Conservation (phyloP, 2,113 vertebrate genomes). For the Chaetodon auriga region DNA sequence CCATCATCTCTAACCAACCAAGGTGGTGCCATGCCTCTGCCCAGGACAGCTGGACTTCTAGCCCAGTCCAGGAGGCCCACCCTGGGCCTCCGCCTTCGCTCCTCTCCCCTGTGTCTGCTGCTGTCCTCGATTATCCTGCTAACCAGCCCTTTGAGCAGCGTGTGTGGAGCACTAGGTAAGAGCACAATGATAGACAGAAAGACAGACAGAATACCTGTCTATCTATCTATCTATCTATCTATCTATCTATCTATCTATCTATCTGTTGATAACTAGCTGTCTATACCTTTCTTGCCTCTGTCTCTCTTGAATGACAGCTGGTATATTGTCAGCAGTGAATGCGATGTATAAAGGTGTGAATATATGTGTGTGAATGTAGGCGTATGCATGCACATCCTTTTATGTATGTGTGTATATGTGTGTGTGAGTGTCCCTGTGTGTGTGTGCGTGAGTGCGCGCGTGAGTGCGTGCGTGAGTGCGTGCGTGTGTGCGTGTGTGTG, state of each 20-base stretch:
- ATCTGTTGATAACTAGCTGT: not conserved
- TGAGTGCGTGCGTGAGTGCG: not conserved
- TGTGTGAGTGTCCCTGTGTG: too few species aligned
- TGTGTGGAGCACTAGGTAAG: slow-evolving; percentile 73
- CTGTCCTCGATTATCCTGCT: slow-evolving; percentile 72
- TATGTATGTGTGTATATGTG: not conserved
- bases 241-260: not conserved
- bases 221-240: not conserved
- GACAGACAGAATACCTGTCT: not conserved
- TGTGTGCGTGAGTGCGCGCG: slow-evolving; percentile 1
- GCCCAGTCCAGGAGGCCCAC: slow-evolving; percentile 59
- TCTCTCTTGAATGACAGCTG: slow-evolving; percentile 15
- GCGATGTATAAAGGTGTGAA: not conserved
- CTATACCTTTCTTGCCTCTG: not conserved
- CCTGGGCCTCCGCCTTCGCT: slow-evolving; percentile 61
- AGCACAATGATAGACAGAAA: too few species aligned
- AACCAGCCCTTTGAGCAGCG: slow-evolving; percentile 56
- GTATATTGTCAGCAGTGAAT: slow-evolving; percentile 36
- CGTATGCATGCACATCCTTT: not conserved
- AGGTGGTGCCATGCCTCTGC: slow-evolving; percentile 70
- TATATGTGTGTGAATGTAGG: not conserved
- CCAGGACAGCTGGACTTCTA: slow-evolving; percentile 50
- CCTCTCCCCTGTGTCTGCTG: slow-evolving; percentile 59
- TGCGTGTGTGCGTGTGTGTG: slow-evolving; percentile 2
- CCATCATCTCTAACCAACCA: slow-evolving; percentile 45